Evolutionary conservation across 2,113 vertebrate species (phyloP).

Genomic region (Gymnarchus niloticus): DNA sequence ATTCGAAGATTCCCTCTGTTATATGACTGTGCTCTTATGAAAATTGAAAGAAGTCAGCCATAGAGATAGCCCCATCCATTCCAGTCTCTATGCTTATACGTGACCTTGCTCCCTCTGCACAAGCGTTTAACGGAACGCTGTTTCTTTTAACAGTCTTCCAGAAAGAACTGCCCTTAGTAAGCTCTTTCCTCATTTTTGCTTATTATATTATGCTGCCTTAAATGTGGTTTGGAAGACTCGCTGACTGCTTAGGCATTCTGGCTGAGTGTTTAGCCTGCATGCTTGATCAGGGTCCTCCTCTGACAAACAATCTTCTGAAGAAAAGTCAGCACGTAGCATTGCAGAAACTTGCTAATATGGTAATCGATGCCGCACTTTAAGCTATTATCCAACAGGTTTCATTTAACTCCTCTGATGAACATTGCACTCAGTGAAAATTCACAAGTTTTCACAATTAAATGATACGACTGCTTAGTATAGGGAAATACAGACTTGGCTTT

Average conservation of each 20-base stretch:
- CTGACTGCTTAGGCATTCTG: conserved; percentile 44
- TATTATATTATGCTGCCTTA: conserved; percentile 20
- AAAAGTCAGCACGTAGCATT: neutral
- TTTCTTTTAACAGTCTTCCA: conserved; percentile 5
- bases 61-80: neutral
- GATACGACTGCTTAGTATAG: neutral
- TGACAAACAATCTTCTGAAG: conserved; percentile 10
- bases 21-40: conserved; percentile 36
- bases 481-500: neutral
- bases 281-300: conserved; percentile 25
- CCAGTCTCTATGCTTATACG: neutral
- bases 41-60: neutral
- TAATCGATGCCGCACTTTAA: too few relatives aligned
- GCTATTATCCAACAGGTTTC: neutral
- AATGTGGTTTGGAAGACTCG: conserved; percentile 41
- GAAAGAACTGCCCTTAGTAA: conserved; percentile 6
- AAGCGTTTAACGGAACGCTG: conserved; percentile 1
- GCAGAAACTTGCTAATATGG: neutral
- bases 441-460: neutral
- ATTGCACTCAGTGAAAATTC: conserved; percentile 1
- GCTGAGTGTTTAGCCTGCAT: conserved; percentile 18
- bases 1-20: conserved; percentile 37
- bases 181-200: conserved; percentile 19
- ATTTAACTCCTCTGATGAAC: neutral
- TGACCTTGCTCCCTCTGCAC: neutral